These are phyloP conservation scores for Nothoprocta pentlandii DNA, from an alignment of 2,113 vertebrate species.

Conservation along the genomic window DNA sequence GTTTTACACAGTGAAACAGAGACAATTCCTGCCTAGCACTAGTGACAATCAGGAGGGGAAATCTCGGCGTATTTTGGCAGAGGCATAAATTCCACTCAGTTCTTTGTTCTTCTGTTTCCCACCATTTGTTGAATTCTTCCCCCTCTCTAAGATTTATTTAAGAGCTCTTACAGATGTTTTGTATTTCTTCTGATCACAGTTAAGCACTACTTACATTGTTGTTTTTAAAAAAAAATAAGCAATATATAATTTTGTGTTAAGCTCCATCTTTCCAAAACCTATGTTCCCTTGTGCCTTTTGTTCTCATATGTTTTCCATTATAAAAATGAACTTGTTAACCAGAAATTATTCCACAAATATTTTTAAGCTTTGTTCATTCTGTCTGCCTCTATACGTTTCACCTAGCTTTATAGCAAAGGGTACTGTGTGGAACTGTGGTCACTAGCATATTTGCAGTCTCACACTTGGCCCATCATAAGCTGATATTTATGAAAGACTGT, in stretches of 20 bases:
- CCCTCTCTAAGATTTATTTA: slow-evolving; percentile 30
- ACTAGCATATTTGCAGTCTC: not conserved
- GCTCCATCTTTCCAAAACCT: slow-evolving; percentile 17
- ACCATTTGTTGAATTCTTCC: slow-evolving; percentile 44
- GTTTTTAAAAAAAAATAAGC: not conserved
- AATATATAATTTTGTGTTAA: slow-evolving; percentile 31
- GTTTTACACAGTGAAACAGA: not conserved
- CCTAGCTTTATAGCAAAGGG: not conserved
- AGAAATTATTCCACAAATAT: slow-evolving; percentile 16
- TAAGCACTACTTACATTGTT: not conserved
- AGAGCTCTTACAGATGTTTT: slow-evolving; percentile 53
- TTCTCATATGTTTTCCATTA: slow-evolving; percentile 18
- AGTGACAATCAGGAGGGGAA: not conserved
- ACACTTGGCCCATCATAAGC: not conserved
- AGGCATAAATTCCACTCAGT: not conserved
- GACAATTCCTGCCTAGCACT: not conserved
- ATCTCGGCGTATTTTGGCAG: not conserved
- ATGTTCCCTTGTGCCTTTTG: not conserved
- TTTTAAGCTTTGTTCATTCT: slow-evolving; percentile 11
- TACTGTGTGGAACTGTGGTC: not conserved
- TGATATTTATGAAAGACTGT: not conserved
- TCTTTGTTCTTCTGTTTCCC: slow-evolving; percentile 47
- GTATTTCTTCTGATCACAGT: slow-evolving; percentile 50
- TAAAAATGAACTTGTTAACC: not conserved
- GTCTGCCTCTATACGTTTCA: not conserved